A percentile compares a stretch with the other conserved stretches of the same genome.
Conservation (phyloP, 2,888 invertebrate genomes). For the Elysia crispata region DNA sequence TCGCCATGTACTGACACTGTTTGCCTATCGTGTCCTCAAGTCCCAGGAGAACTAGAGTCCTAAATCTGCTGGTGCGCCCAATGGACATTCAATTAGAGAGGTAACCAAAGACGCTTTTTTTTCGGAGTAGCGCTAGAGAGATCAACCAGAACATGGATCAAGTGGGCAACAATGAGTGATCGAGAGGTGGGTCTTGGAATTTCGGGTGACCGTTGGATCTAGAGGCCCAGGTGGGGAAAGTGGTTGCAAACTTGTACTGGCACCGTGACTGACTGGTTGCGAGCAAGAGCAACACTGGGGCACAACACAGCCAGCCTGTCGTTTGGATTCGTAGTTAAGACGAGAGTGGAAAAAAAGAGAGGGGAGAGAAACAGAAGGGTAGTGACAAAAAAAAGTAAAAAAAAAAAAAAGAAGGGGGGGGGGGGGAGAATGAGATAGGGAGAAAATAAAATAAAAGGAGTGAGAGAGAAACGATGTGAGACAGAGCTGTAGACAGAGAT, state of each 20-base stretch:
- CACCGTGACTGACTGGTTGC: background rate
- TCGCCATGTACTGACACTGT: no score
- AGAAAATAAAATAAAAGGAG: background rate
- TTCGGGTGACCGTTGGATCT: no score
- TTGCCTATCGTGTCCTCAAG: no score
- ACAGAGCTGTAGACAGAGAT: background rate
- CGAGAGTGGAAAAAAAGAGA: background rate
- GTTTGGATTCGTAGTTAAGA: background rate
- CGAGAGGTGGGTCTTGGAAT: no score
- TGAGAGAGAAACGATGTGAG: background rate
- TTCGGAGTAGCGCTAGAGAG: background rate
- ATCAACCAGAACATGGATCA: background rate
- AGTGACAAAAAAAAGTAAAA: background rate
- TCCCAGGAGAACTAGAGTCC: background rate
- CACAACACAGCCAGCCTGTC: no score
- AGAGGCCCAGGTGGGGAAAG: background rate
- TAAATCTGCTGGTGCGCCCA: constrained; percentile 18
- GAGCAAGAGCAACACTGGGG: background rate
- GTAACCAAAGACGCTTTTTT: constrained; percentile 30
- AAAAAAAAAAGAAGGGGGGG: constrained; percentile 19
- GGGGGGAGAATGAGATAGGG: background rate
- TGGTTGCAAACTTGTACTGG: background rate
- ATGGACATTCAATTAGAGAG: background rate
- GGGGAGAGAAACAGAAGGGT: background rate
- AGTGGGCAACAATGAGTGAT: background rate